Base-by-base conservation (phyloP, 2,113 vertebrate species). In the Camelus dromedarius region DNA sequence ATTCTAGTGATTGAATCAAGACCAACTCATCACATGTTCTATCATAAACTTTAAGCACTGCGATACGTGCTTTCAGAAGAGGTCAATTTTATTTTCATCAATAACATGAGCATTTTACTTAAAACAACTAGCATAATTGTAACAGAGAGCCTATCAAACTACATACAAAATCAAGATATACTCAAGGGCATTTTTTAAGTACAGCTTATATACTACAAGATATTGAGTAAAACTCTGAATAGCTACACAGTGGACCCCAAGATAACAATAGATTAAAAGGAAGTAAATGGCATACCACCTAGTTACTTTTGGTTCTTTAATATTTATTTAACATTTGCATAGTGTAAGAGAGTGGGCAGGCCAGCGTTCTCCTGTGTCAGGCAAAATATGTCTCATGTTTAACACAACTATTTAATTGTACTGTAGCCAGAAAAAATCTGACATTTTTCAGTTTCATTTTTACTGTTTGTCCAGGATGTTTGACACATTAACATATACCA, bases 1-100 rank as follows among this genome's bases (percentile, higher is more conserved):
- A 93, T 94, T 97, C 93, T 96, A 97, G 88, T 97, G 89, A 96
- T 50, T 93, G 72, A 89, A 18, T 95, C 38, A 79, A 95, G n/a
- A 94, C 28, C 58, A 91, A 67, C 38, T 92, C 79, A 87, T 86
- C 76, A 85, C 30, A 93, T 48, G 87, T 93, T 86, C 92, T 81
- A 91, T 75, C 35, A 3, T 90, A 94, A 93, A 97, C 56, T 46
- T 82, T 79, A 87, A 85, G 60, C 38, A 75, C 26, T 0, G 2
- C 76, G 32, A 56, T 32, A 87, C 30, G 62, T 35, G 76, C 19
- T 84, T 95, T 89, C 32, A 72, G 50, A 89, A 32, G 32, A 83
- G 22, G 30, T 10, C 52, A n/a, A 18, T 60, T 95, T 58, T 93
- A 66, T 72, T 94, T 97, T 81, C n/a, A 72, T 72, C 46, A 18